A percentile compares a stretch with the other conserved stretches of the same genome.
phyloP scores from a whole-genome alignment of 2,113 vertebrate species.

The Empidonax traillii region DNA sequence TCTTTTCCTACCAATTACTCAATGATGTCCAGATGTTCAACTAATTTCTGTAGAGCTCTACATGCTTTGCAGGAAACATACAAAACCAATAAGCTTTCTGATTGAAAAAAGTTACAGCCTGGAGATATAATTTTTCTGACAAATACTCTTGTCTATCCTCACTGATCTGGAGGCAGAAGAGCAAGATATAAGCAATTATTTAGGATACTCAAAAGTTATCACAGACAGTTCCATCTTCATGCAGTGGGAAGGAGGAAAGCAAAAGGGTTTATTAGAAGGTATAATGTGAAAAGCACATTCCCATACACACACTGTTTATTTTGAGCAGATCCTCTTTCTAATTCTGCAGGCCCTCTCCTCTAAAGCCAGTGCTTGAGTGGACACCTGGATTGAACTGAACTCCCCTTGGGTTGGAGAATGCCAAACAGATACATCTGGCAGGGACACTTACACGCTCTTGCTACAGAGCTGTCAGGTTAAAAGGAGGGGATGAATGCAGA shows the following conservation, averaged over 20 bases:
- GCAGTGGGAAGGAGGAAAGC: neutral
- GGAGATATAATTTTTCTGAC: neutral
- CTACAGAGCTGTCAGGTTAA: neutral
- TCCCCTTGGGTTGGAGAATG: neutral
- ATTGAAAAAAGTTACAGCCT: neutral
- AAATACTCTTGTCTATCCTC: neutral
- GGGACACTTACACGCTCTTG: neutral
- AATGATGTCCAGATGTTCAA: rapidly evolving
- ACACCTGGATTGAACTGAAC: neutral
- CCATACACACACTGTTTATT: neutral
- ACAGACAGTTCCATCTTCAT: neutral
- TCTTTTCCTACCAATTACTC: neutral
- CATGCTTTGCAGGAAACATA: neutral
- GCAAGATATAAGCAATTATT: neutral
- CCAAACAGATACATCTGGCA: neutral
- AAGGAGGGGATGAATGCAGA: neutral
- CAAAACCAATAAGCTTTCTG: neutral
- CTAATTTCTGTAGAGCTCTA: neutral
- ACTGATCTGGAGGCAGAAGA: neutral
- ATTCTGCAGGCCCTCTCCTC: neutral
- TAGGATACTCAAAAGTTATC: neutral
- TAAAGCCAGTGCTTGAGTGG: neutral
- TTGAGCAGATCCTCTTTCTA: neutral
- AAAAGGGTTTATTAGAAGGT: neutral
- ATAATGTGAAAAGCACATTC: neutral